A percentile compares a stretch with the other conserved stretches of the same genome.
phyloP scores from a whole-genome alignment of 2,888 invertebrate species.

The Aspidiotus destructor region DNA sequence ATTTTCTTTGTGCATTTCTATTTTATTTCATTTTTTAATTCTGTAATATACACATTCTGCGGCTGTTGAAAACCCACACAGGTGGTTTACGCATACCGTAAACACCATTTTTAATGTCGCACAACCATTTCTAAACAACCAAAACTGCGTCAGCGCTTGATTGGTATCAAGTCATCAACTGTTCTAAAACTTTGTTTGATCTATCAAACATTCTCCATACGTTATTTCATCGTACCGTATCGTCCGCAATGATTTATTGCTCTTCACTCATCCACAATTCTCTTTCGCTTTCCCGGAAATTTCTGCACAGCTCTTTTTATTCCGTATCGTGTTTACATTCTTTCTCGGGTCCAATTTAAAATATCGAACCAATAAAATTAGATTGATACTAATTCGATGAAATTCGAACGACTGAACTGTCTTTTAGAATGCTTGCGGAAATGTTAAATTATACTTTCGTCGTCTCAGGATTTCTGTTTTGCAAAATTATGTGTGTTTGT shows the following conservation, averaged over 20 bases:
- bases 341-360: too few relatives aligned
- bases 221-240: conserved; percentile 22
- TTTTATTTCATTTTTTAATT: conserved; percentile 23
- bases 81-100: conserved; percentile 31
- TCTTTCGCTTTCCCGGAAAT: background rate
- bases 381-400: too few relatives aligned
- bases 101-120: conserved; percentile 31
- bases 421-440: too few relatives aligned
- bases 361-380: too few relatives aligned
- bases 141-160: conserved; percentile 32
- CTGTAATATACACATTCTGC: conserved; percentile 24
- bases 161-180: conserved; percentile 28
- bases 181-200: conserved; percentile 27
- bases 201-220: conserved; percentile 21
- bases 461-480: too few relatives aligned
- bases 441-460: too few relatives aligned
- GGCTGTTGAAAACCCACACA: conserved; percentile 32
- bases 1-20: conserved; percentile 16
- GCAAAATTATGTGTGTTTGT: too few relatives aligned
- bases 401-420: too few relatives aligned
- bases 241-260: conserved; percentile 23
- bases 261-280: background rate
- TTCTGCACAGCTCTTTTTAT: too few relatives aligned
- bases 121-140: conserved; percentile 32
- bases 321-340: too few relatives aligned